Evolutionary conservation across 1,140 invertebrate species (phyloP).

Genomic region (Drosophila pseudoananassae): DNA sequence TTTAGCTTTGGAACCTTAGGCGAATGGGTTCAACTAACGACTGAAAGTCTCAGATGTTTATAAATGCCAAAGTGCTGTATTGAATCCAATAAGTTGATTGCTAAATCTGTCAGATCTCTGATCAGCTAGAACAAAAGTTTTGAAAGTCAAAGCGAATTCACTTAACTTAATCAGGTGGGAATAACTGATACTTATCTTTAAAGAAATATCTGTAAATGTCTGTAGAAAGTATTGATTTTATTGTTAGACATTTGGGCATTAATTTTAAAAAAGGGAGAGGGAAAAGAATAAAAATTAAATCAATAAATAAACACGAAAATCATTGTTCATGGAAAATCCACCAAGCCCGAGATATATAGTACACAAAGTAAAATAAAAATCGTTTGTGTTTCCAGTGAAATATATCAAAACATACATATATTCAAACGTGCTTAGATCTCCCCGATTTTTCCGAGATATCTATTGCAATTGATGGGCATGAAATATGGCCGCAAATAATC

Average conservation of each 20-base stretch:
- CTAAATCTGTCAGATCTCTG: neutral
- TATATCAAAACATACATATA: neutral
- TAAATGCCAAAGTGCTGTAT: neutral
- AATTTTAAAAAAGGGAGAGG: no score
- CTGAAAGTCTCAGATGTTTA: neutral
- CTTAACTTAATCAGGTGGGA: slow-evolving; percentile 6
- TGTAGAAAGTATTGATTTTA: no score
- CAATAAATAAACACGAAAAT: neutral
- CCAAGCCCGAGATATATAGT: neutral
- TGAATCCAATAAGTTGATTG: neutral
- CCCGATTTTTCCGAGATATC: slow-evolving; percentile 25
- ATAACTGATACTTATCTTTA: no score
- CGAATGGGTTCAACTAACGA: neutral
- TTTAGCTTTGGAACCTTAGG: neutral
- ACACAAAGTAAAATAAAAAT: neutral
- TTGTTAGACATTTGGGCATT: no score
- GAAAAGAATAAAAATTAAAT: neutral
- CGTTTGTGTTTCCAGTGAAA: neutral
- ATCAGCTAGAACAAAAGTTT: neutral
- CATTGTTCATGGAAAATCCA: neutral
- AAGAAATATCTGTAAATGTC: no score
- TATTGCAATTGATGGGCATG: slow-evolving; percentile 29
- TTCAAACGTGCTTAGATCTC: neutral
- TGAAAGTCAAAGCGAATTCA: neutral
- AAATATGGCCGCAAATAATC: slow-evolving; percentile 49